Percentiles rank a stretch among this genome's conserved stretches.
Evolutionary conservation across 2,797 vertebrate genomes (phyloP).

Genomic region (Tolypeutes matacus): DNA sequence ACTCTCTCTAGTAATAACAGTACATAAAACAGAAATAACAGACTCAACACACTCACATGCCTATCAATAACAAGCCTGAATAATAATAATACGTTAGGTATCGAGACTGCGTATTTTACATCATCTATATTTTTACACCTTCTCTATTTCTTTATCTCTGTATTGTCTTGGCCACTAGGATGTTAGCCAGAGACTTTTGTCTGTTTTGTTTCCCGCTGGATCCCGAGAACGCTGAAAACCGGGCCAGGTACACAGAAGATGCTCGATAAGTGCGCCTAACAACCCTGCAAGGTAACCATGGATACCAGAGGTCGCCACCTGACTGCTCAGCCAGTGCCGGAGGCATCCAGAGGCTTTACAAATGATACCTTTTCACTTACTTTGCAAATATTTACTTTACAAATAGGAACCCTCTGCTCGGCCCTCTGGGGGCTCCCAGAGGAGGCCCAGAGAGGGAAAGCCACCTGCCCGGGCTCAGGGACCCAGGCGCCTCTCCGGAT

Average conservation of each 20-base stretch:
- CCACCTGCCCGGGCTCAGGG: not conserved
- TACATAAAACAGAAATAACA: not conserved
- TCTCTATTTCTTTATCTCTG: not conserved
- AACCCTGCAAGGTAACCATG: too few species aligned
- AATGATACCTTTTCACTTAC: not conserved
- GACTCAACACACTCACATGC: not conserved
- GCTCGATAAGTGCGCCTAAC: not conserved
- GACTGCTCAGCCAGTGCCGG: not conserved
- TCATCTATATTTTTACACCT: not conserved
- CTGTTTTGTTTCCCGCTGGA: not conserved
- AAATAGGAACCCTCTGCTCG: not conserved
- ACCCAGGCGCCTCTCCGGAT: not conserved
- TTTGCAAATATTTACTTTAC: too few species aligned
- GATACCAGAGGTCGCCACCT: accelerated
- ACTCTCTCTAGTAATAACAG: not conserved
- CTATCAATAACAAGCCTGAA: not conserved
- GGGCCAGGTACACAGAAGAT: not conserved
- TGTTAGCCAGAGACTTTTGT: not conserved
- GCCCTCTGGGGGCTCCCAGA: not conserved
- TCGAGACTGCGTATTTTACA: not conserved
- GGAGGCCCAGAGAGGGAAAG: not conserved
- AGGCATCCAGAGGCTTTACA: not conserved
- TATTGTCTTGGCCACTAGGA: not conserved
- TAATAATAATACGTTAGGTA: not conserved
- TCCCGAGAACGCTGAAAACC: not conserved